Percentiles rank a stretch among this genome's conserved stretches.
Conservation (phyloP, 1,140 invertebrate species). For the Drosophila orena region DNA sequence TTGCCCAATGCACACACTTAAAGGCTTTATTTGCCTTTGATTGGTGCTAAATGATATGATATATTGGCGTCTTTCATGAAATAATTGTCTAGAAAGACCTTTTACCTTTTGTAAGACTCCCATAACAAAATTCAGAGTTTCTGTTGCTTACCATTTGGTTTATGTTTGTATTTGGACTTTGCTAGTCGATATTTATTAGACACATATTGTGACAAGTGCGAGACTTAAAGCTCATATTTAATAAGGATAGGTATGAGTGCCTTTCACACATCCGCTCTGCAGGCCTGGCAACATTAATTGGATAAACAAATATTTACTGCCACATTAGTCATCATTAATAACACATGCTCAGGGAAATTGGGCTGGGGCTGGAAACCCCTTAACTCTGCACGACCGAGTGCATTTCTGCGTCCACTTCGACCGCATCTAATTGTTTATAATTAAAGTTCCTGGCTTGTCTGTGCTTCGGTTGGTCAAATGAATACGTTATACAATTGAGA, state of each 20-base stretch:
- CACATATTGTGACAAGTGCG: not conserved
- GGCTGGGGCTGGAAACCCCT: not conserved
- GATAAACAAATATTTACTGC: conserved; percentile 73
- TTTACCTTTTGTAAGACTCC: too few species aligned
- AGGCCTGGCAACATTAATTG: conserved; percentile 47
- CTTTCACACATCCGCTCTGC: conserved; percentile 45
- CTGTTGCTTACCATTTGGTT: not conserved
- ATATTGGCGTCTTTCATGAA: not conserved
- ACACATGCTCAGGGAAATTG: conserved; percentile 8
- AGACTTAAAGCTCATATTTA: not conserved
- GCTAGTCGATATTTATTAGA: not conserved
- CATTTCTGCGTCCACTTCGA: conserved; percentile 3
- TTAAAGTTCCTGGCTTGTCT: conserved; percentile 47
- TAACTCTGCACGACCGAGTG: conserved; percentile 15
- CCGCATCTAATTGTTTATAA: conserved; percentile 63
- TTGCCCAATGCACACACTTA: not conserved
- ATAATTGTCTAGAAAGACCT: not conserved
- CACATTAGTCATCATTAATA: conserved; percentile 72
- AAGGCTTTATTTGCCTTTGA: not conserved
- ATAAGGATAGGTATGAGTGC: not conserved
- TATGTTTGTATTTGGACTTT: not conserved
- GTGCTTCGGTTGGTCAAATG: conserved; percentile 20
- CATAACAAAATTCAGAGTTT: not conserved
- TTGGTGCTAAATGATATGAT: not conserved
- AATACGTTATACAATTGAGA: conserved; percentile 47